Base-by-base conservation (phyloP, 2,888 invertebrate species). In the Nematopogon swammerdamellus region DNA sequence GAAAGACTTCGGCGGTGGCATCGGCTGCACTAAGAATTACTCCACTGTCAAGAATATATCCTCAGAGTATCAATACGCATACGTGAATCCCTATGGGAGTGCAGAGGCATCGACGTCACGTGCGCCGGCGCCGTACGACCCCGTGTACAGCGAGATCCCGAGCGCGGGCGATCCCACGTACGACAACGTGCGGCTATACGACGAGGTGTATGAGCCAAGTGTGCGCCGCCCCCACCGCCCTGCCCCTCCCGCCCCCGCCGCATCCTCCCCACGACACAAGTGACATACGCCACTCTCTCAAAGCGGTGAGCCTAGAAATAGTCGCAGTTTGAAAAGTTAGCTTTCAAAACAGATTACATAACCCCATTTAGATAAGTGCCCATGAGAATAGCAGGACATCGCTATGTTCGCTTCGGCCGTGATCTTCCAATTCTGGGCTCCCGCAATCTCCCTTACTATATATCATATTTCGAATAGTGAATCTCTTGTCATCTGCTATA, bases 221-320 rank as follows among this genome's bases (percentile, higher is more conserved):
- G 51, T 61, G 8, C 72, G 77, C n/a, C 65, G 84, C 1, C 85
- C 85, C 2, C 84, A 83, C 59, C 70, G 85, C 1, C 85, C 85
- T 3, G 85, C 85, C 0, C 85, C 85, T 73, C 83, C 19, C 80
- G 81, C 25, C 85, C 85, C 4, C n/a, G 65, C 25, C 25, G 25
- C 25, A 25, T 10, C 25, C 10, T 25, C 25, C 25, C 25, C 25
- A 10, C 25, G 25, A 4, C 25, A 10, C 25, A 6, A n/a, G n/a
- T n/a, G n/a, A n/a, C n/a, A n/a, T n/a, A n/a, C n/a, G n/a, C n/a
- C n/a, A n/a, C n/a, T n/a, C n/a, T n/a, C n/a, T n/a, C n/a, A n/a
- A n/a, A n/a, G n/a, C n/a, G n/a, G n/a, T n/a, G n/a, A n/a, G n/a
- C n/a, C n/a, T n/a, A n/a, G n/a, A n/a, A n/a, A n/a, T n/a, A n/a